Base-by-base conservation (phyloP, 2,888 invertebrate genomes). In the Hydrotaea cyrtoneurina region DNA sequence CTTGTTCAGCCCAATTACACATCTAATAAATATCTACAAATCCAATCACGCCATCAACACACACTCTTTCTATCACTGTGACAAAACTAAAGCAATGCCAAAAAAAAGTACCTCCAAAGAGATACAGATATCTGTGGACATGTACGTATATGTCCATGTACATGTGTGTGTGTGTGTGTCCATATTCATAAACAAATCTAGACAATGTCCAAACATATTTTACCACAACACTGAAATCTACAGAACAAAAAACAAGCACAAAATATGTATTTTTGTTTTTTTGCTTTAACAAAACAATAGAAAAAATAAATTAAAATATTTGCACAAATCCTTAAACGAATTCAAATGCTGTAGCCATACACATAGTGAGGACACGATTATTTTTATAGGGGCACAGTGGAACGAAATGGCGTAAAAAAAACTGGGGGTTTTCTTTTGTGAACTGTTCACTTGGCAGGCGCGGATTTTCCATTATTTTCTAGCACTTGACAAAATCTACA, bases 241-340 rank as follows among this genome's bases (percentile, higher is more conserved):
- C 5, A 43, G 5, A 11, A 62, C n/a, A 50, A 17, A n/a, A 36
- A 69, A 13, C 36, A 39, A 57, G 21, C 43, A 4, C 53, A 15
- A 66, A 0, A 43, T 66, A 43, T 66, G 39, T 31, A 31, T 31
- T 31, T 31, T n/a, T n/a, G n/a, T n/a, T n/a, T n/a, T n/a, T 31
- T 31, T 46, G 19, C n/a, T 46, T 21, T 21, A 4, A 53, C 7
- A 69, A 59, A 26, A 72, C 59, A 59, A 26, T 43, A 77, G n/a
- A 26, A 21, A 46, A 71, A 69, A 78, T 57, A 71, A 71, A 50
- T 71, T 46, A 72, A 50, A 72, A 72, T 59, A 36, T 78, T 78
- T 62, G 72, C 23, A 36, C 50, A 66, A 78, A 59, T 62, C 50
- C 62, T 36, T 23, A 62, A 72, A 36, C 50, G 31, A 78, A 78